These are phyloP conservation scores for Lasiommata megera DNA, from an alignment of 2,888 invertebrate genomes.

Conservation along the genomic window DNA sequence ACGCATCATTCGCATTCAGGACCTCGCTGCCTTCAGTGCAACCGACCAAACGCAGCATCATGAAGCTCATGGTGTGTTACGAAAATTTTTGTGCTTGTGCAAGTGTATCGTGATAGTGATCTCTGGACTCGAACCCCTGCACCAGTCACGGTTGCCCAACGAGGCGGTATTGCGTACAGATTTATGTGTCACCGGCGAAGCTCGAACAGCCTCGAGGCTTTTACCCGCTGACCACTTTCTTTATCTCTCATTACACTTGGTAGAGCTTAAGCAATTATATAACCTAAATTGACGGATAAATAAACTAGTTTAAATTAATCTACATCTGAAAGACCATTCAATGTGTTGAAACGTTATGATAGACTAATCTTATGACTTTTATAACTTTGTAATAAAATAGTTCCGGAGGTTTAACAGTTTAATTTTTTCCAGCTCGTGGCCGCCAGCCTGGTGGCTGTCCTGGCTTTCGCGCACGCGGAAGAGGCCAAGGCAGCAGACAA, in stretches of 20 bases:
- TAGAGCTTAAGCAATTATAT: constrained; percentile 17
- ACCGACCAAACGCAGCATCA: constrained; percentile 74
- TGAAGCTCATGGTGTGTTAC: constrained; percentile 79
- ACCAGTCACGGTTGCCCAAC: constrained; percentile 52
- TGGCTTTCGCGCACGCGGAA: constrained; percentile 81
- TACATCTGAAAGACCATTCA: not conserved
- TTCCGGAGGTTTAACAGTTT: constrained; percentile 23
- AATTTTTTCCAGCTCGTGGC: constrained; percentile 74
- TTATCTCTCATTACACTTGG: constrained; percentile 17
- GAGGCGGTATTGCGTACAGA: constrained; percentile 50
- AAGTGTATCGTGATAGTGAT: constrained; percentile 32
- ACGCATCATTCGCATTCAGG: constrained; percentile 81
- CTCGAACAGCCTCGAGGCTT: constrained; percentile 23
- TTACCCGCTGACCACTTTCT: constrained; percentile 16
- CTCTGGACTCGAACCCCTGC: constrained; percentile 43
- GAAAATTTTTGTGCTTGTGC: constrained; percentile 36
- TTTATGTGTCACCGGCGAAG: constrained; percentile 36
- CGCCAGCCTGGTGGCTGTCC: constrained; percentile 83
- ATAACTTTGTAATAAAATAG: not conserved
- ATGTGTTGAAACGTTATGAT: not conserved
- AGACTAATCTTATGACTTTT: not conserved
- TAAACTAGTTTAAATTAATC: constrained; percentile 18
- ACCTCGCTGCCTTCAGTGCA: constrained; percentile 80
- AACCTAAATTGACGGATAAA: constrained; percentile 16
- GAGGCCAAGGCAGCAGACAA: constrained; percentile 81